Percentiles rank a stretch among this genome's conserved stretches.
Evolutionary conservation across 2,797 vertebrate species (phyloP).

Genomic region (Trematomus bernacchii): DNA sequence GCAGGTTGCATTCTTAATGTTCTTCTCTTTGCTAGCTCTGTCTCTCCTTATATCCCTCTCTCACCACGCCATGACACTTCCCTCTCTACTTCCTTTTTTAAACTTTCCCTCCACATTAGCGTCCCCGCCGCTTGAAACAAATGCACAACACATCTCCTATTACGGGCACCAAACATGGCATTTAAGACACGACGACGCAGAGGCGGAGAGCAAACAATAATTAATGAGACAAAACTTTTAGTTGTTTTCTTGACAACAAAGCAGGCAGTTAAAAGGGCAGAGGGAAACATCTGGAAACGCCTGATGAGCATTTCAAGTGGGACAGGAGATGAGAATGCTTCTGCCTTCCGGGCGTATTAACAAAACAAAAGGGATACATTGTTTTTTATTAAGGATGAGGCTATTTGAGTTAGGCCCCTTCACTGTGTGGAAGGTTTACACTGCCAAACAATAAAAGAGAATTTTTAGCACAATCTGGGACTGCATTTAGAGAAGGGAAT

Average conservation of each 20-base stretch:
- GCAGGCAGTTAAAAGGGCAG: constrained; percentile 55
- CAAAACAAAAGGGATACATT: constrained; percentile 26
- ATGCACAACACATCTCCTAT: constrained; percentile 18
- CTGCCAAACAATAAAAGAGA: constrained; percentile 76
- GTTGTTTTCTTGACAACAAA: constrained; percentile 73
- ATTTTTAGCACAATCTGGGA: constrained; percentile 73
- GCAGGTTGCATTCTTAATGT: constrained; percentile 49
- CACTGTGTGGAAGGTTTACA: constrained; percentile 60
- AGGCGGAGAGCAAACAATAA: constrained; percentile 66
- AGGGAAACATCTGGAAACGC: constrained; percentile 74
- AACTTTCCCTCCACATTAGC: constrained; percentile 16
- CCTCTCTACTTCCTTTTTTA: constrained; percentile 1
- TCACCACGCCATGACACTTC: constrained; percentile 26
- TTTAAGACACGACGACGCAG: constrained; percentile 50
- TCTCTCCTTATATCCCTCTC: constrained; percentile 33
- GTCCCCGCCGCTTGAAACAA: constrained; percentile 3
- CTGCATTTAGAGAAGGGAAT: constrained; percentile 74
- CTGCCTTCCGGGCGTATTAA: constrained; percentile 72
- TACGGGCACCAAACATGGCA: constrained; percentile 38
- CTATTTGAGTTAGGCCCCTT: constrained; percentile 52
- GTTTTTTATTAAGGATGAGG: background rate
- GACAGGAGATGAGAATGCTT: constrained; percentile 58
- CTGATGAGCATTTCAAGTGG: constrained; percentile 72
- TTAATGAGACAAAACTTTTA: constrained; percentile 75
- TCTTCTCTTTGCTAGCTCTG: constrained; percentile 21